Conservation (phyloP, 2,888 invertebrate species). For the Caenorhabditis sp. region DNA sequence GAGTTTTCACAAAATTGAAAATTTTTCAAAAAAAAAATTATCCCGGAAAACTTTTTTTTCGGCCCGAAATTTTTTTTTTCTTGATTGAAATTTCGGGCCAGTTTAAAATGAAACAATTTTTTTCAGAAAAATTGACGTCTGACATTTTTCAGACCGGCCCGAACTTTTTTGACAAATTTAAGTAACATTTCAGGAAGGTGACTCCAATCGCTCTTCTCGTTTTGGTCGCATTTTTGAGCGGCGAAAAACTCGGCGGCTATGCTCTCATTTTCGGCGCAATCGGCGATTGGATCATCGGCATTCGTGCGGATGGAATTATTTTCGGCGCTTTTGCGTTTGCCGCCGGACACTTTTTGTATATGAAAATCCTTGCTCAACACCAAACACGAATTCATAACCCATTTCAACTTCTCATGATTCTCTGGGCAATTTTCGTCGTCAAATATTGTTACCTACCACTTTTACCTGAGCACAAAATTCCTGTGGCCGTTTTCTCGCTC, state of each 20-base stretch:
- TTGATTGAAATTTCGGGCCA: too few species aligned
- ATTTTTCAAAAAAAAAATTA: too few species aligned
- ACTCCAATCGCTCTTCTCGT: slow-evolving; percentile 49
- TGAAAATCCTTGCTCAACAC: slow-evolving; percentile 38
- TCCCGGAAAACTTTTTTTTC: too few species aligned
- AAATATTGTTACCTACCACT: slow-evolving; percentile 43
- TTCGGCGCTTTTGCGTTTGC: slow-evolving; percentile 59
- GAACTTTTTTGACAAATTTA: too few species aligned
- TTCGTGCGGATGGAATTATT: slow-evolving; percentile 52
- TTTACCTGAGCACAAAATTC: slow-evolving; percentile 26
- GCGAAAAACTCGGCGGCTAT: slow-evolving; percentile 5
- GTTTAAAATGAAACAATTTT: too few species aligned
- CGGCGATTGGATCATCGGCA: slow-evolving; percentile 61
- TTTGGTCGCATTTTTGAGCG: slow-evolving; percentile 20
- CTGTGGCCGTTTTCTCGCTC: slow-evolving; percentile 40
- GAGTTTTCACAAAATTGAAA: too few species aligned
- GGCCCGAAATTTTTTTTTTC: too few species aligned
- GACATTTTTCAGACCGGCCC: too few species aligned
- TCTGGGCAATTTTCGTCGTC: slow-evolving; percentile 43
- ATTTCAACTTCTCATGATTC: slow-evolving; percentile 29
- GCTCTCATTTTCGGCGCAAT: slow-evolving; percentile 55
- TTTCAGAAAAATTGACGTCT: too few species aligned
- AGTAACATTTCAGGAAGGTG: slow-evolving; percentile 50
- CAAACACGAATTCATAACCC: slow-evolving; percentile 27
- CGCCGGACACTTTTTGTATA: slow-evolving; percentile 58